These are phyloP conservation scores for Propithecus coquereli DNA, from an alignment of 2,113 vertebrate species.

Conservation along the genomic window DNA sequence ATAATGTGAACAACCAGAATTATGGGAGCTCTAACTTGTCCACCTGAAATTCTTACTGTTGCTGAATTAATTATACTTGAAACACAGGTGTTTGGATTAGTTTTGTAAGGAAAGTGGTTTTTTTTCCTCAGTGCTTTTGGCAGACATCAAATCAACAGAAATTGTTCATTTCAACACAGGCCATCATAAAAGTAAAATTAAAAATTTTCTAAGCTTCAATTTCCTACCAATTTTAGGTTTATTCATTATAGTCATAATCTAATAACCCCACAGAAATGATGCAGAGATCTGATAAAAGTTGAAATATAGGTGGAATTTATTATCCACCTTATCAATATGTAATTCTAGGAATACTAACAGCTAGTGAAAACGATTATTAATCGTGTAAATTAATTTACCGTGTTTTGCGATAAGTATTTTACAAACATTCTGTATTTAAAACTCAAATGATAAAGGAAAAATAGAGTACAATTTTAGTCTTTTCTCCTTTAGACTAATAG, in stretches of 20 bases:
- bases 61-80: background rate
- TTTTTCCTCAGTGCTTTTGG: background rate
- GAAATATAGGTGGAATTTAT: background rate
- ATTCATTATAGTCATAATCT: background rate
- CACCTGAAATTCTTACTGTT: background rate
- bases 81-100: background rate
- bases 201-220: background rate
- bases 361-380: background rate
- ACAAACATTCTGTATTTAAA: background rate
- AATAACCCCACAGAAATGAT: background rate
- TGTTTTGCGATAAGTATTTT: too few species aligned
- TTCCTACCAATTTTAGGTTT: background rate
- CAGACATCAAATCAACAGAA: background rate
- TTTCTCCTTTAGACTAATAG: background rate
- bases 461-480: background rate
- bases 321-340: background rate
- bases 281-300: background rate
- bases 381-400: too few species aligned
- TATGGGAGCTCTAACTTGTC: background rate
- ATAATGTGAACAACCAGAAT: background rate
- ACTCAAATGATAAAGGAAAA: background rate
- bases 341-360: background rate
- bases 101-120: background rate
- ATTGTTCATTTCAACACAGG: background rate
- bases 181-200: background rate